Base-by-base conservation (phyloP, 2,888 invertebrate genomes). In the Orthosia gothica region DNA sequence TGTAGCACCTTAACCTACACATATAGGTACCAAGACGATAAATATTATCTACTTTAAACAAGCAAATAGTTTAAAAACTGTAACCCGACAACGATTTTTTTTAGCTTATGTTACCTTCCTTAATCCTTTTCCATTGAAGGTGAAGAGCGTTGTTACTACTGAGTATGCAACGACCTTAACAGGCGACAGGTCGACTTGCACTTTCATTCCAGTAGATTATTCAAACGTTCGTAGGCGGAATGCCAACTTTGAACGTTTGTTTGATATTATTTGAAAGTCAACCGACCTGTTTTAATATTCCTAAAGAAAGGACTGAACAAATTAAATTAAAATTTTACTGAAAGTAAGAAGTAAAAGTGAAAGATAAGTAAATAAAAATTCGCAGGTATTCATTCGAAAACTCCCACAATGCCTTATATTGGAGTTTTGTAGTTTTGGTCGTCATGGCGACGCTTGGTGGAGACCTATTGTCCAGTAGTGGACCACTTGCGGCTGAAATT, bases 151-250 rank as follows among this genome's bases (percentile, higher is more conserved):
- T 61, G 20, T 50, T 52, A 52, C 12, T 55, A 32, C 32, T 54
- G 16, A 32, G 20, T 26, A 9, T 55, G 40, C 52, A 80, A 50
- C 20, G 32, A 62, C 61, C 50, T 55, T 32, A 23, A 23, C n/a
- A 23, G 16, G 20, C 20, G 26, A 49, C 81, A 62, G 23, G 26
- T 66, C 18, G 7, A 52, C 18, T 66, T 57, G 47, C 47, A 74
- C 55, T 80, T 66, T 74, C 40, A 62, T 26, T 80, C 16, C 40
- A n/a, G 23, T 55, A 57, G 47, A 50, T 52, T 63, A 58, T 70
- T 70, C 47, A 54, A 45, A 54, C 12, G 55, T 16, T 32, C n/a
- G 62, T 68, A 50, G 61, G 61, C 23, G 3, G 26, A 40, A 18
- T 47, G 23, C 13, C 13, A 52, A n/a, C 47, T 32, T 47, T 32